Conservation (phyloP, 2,888 invertebrate genomes). For the Tortrix viridana region DNA sequence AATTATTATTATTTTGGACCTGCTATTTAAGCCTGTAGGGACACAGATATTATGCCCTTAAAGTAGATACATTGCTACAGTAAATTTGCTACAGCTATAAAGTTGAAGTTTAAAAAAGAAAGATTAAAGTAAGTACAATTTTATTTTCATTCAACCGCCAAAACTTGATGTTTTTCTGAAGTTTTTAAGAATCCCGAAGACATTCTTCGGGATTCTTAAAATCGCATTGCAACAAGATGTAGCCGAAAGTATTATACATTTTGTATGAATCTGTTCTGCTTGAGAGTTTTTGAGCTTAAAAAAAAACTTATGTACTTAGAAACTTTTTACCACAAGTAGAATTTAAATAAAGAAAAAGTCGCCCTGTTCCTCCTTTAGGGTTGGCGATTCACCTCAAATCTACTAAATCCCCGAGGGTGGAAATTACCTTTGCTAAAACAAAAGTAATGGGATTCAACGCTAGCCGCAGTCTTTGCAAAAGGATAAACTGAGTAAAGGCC, state of each 20-base stretch:
- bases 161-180: background rate
- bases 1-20: no score
- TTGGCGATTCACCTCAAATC: slow-evolving; percentile 7
- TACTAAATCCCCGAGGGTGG: slow-evolving; percentile 21
- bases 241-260: slow-evolving; percentile 16
- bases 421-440: slow-evolving; percentile 24
- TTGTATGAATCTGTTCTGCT: slow-evolving; percentile 5
- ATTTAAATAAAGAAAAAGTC: slow-evolving; percentile 11
- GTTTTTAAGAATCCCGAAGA: background rate
- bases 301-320: slow-evolving; percentile 7
- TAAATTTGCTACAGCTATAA: no score
- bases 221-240: slow-evolving; percentile 1
- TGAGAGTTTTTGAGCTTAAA: background rate
- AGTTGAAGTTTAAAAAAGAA: no score
- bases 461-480: slow-evolving; percentile 17
- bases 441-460: slow-evolving; percentile 27
- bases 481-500: slow-evolving; percentile 14
- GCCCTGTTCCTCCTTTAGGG: slow-evolving; percentile 1
- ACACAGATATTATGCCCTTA: no score
- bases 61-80: no score
- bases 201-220: no score
- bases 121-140: no score
- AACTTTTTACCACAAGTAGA: background rate
- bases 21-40: no score
- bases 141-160: background rate